Evolutionary conservation across 2,113 vertebrate genomes (phyloP).

Genomic region (Colinus virginianus): DNA sequence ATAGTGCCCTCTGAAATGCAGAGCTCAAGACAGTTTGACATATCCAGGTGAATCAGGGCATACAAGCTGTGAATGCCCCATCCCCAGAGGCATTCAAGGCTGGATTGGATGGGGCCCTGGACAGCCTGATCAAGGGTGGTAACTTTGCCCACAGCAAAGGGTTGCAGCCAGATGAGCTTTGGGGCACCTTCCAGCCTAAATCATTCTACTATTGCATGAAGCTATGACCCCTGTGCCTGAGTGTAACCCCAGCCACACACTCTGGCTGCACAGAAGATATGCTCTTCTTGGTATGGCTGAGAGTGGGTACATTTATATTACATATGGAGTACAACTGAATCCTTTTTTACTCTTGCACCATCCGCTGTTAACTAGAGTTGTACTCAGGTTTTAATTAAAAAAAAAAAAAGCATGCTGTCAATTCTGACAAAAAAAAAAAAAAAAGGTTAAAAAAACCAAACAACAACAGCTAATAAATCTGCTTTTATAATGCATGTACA

Average conservation of each 20-base stretch:
- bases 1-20: not conserved
- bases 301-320: not conserved
- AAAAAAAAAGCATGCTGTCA: not conserved
- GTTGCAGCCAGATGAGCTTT: no score
- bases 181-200: no score
- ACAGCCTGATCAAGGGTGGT: no score
- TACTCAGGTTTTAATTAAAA: not conserved
- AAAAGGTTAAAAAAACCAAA: not conserved
- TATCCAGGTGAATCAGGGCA: not conserved
- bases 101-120: no score
- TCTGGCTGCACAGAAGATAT: not conserved
- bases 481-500: not conserved
- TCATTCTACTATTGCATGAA: no score
- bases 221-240: no score
- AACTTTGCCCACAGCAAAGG: no score
- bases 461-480: not conserved
- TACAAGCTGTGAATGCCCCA: not conserved
- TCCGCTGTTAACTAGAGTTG: not conserved
- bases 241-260: not conserved
- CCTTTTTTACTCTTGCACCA: not conserved
- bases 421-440: not conserved
- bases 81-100: no score
- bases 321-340: not conserved
- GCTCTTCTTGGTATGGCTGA: not conserved
- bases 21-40: not conserved